These are phyloP conservation scores for Aphidius gifuensis DNA, from an alignment of 1,140 invertebrate genomes.

Conservation along the genomic window DNA sequence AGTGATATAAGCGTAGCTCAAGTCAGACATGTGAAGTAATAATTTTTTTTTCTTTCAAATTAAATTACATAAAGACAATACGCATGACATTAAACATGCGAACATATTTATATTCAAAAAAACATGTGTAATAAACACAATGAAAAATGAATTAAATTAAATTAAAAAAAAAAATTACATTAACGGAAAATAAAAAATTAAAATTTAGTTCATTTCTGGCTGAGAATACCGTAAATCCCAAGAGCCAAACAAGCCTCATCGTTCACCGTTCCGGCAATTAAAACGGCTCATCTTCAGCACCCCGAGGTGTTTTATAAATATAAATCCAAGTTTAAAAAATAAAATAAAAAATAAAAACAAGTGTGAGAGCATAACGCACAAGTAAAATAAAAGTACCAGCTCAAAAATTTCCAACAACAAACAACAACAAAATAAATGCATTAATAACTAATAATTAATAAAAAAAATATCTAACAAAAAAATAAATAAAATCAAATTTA, in stretches of 20 bases:
- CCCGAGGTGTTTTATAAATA: constrained; percentile 15
- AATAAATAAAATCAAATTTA: too few relatives aligned
- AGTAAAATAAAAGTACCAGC: neutral
- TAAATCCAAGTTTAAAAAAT: neutral
- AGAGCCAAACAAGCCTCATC: neutral
- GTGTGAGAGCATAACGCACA: too few relatives aligned
- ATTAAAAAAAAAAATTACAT: neutral
- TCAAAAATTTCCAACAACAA: constrained; percentile 1
- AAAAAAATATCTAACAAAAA: too few relatives aligned
- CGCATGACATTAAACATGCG: too few relatives aligned
- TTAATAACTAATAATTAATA: too few relatives aligned
- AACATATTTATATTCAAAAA: neutral
- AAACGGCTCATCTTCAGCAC: constrained; percentile 19
- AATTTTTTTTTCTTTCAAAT: neutral
- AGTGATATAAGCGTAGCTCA: too few relatives aligned
- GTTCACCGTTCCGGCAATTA: constrained; percentile 23
- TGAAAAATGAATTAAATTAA: too few relatives aligned
- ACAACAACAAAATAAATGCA: too few relatives aligned
- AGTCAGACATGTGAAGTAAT: too few relatives aligned
- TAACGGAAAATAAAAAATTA: neutral
- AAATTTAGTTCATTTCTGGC: neutral
- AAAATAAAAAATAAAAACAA: neutral
- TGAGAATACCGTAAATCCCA: constrained; percentile 4
- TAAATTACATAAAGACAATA: too few relatives aligned
- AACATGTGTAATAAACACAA: neutral